Evolutionary conservation across 2,113 vertebrate species (phyloP).

Genomic region (Pan troglodytes): NHGRI_mPanTro3-v2.1_pri NC_086015.1:41940001-41940500

Average conservation of each 20-base stretch:
- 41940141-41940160: neutral
- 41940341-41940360: neutral
- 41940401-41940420: neutral
- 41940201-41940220: neutral
- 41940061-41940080: neutral
- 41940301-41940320: neutral
- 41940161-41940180: neutral
- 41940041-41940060: neutral
- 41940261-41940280: neutral
- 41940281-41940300: neutral
- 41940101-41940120: neutral
- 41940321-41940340: neutral
- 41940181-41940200: neutral
- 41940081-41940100: neutral
- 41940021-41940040: neutral
- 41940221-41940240: neutral
- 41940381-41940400: neutral
- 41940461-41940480: neutral
- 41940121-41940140: neutral
- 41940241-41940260: neutral
- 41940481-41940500: neutral
- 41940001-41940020: neutral
- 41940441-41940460: neutral
- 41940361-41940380: neutral
- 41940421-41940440: neutral